These are phyloP conservation scores for Anarrhichthys ocellatus DNA, from an alignment of 2,113 vertebrate species.

Conservation along the genomic window DNA sequence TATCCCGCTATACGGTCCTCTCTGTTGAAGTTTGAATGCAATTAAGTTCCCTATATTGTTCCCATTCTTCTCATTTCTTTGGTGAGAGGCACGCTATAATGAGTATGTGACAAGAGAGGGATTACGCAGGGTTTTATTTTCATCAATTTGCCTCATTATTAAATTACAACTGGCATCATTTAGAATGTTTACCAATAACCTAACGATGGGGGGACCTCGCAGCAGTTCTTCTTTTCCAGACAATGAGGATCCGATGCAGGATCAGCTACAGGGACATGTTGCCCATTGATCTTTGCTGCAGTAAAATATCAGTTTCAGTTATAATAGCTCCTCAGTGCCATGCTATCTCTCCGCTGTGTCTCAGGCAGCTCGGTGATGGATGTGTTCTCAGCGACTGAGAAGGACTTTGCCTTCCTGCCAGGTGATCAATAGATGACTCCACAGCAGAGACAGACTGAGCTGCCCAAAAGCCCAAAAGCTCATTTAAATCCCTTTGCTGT, in stretches of 20 bases:
- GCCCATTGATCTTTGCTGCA: slow-evolving; percentile 56
- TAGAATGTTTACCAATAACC: neutral
- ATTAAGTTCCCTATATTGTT: slow-evolving; percentile 18
- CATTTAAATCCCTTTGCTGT: slow-evolving; percentile 44
- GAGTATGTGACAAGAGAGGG: neutral
- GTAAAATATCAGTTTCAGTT: slow-evolving; percentile 64
- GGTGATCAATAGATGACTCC: slow-evolving; percentile 63
- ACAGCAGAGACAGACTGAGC: slow-evolving; percentile 40
- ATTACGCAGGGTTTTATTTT: slow-evolving; percentile 17
- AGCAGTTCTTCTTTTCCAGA: slow-evolving; percentile 18
- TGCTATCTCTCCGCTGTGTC: slow-evolving; percentile 41
- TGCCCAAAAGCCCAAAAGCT: slow-evolving; percentile 44
- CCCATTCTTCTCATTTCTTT: neutral
- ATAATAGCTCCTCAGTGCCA: slow-evolving; percentile 48
- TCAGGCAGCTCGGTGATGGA: slow-evolving; percentile 59
- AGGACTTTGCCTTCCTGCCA: slow-evolving; percentile 59
- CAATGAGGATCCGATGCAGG: slow-evolving; percentile 8
- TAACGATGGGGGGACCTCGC: slow-evolving; percentile 13
- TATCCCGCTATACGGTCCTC: neutral
- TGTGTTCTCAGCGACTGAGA: slow-evolving; percentile 29
- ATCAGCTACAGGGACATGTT: slow-evolving; percentile 30
- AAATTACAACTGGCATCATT: neutral
- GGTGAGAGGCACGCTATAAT: neutral
- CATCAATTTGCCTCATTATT: neutral
- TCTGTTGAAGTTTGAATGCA: slow-evolving; percentile 21